Base-by-base conservation (phyloP, 2,888 invertebrate species). In the Xylota segnis region DNA sequence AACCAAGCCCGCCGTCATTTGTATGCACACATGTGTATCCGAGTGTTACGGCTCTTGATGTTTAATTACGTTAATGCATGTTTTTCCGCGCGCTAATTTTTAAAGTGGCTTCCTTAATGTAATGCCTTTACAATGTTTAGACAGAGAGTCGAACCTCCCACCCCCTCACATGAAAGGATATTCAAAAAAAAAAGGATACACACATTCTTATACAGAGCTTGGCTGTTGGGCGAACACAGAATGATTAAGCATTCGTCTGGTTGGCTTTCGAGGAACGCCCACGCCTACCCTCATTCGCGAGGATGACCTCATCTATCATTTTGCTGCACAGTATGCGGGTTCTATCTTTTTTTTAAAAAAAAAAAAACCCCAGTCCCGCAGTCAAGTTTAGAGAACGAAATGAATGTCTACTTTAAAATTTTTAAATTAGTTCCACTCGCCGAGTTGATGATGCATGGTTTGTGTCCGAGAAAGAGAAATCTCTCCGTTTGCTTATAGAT, bases 11-110 rank as follows among this genome's bases (percentile, higher is more conserved):
- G 34, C 58, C 56, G 50, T 70, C 68, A 82, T 63, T 61, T 71
- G 27, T 37, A 63, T 71, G 71, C 54, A 71, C 65, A 72, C 59
- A 34, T 56, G 63, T 68, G 18, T 23, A 47, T 59, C 56, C 79
- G 70, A 78, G 83, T 59, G 50, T 45, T 77, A 52, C 72, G 45
- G 63, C 70, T 79, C 70, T 84, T 81, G 75, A 76, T 66, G 81
- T 84, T 65, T 81, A 84, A 84, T 84, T 84, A 81, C 81, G 84
- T 84, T 84, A 84, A 84, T 84, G 84, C 84, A 84, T 81, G 71
- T 81, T 84, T 84, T 84, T 84, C 75, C 75, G 81, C 75, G 81
- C 75, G 81, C 81, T 84, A 84, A 84, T 84, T 84, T 84, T 81
- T 81, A 75, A 84, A 84, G 84, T 84, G 84, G 84, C 84, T 84